Evolutionary conservation across 2,797 vertebrate species (phyloP), one percentile per base, ranked within the genome.

Genomic region (Hafferia zeledoni): DNA sequence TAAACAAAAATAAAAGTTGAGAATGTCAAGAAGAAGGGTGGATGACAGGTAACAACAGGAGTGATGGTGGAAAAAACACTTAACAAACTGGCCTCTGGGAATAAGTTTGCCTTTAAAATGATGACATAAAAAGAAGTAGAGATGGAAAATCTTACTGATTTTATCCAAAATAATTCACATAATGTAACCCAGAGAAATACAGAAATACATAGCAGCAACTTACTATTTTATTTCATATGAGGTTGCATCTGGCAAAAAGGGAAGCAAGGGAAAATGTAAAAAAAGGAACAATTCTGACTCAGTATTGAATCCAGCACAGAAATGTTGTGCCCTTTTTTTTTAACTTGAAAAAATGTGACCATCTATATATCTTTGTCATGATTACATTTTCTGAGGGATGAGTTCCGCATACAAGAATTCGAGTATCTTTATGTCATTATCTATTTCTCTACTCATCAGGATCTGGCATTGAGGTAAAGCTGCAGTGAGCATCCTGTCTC

Each of bases 1-100:
- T 75, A 81, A 90, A 93, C 39, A 86, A 76, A 89, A 94, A 84
- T 20, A 63, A 91, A 83, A 78, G 39, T 71, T 81, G 76, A 87
- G 80, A 96, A 87, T 85, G 59, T 89, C 75, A 93, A 60, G 52
- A 74, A 37, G 35, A 86, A 15, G 13, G 33, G 43, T 71, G 6
- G 20, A 79, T 65, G 65, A 70, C 35, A 82, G 27, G 33, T 79
- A 95, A 52, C 33, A 70, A 67, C 5, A 75, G 13, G 20, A 71
- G 19, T n/a, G 31, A 17, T 10, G 24, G 6, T 2, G 0, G 3
- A 10, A 27, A n/a, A 37, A 82, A n/a, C 0, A 3, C 28, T 83
- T 81, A 87, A 74, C 6, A 64, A 80, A 65, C 18, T 46, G 31
- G 19, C 57, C 72, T 78, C 24, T 88, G 49, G 68, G 44, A 19